Conservation (phyloP, 2,797 vertebrate genomes). For the Tangara arthus region DNA sequence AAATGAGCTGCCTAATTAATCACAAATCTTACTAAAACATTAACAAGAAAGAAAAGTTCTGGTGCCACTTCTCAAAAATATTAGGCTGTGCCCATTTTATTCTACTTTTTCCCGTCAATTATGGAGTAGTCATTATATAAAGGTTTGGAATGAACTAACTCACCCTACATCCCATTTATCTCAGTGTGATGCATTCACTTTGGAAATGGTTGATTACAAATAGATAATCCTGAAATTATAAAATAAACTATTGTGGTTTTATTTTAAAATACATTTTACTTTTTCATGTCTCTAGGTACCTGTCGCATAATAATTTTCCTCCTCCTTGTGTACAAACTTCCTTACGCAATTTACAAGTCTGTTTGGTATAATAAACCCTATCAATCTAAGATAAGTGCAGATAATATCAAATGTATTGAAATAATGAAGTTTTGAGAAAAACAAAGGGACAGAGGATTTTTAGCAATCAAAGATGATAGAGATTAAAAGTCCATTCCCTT, state of each 20-base stretch:
- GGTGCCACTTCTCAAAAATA: not conserved
- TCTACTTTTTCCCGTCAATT: not conserved
- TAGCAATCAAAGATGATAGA: not conserved
- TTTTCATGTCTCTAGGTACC: not conserved
- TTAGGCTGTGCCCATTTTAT: not conserved
- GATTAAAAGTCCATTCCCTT: not conserved
- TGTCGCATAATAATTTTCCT: not conserved
- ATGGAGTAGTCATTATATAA: slow-evolving; percentile 3
- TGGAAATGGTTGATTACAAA: slow-evolving; percentile 36
- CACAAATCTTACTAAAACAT: not conserved
- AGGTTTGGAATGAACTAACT: slow-evolving; percentile 16
- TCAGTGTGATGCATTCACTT: slow-evolving; percentile 25
- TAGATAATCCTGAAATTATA: slow-evolving; percentile 12
- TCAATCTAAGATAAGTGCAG: not conserved
- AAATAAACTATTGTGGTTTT: not conserved
- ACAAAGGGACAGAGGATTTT: slow-evolving; percentile 20
- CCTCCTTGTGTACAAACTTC: slow-evolving; percentile 40
- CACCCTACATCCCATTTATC: not conserved
- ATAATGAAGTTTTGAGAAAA: slow-evolving; percentile 21
- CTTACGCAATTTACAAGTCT: not conserved
- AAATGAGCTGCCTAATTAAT: not conserved
- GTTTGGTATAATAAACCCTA: not conserved
- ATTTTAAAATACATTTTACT: slow-evolving; percentile 22
- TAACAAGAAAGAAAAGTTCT: not conserved
- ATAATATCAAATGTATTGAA: not conserved